Conservation (phyloP, 2,888 invertebrate species). For the Tipula vernalis region DNA sequence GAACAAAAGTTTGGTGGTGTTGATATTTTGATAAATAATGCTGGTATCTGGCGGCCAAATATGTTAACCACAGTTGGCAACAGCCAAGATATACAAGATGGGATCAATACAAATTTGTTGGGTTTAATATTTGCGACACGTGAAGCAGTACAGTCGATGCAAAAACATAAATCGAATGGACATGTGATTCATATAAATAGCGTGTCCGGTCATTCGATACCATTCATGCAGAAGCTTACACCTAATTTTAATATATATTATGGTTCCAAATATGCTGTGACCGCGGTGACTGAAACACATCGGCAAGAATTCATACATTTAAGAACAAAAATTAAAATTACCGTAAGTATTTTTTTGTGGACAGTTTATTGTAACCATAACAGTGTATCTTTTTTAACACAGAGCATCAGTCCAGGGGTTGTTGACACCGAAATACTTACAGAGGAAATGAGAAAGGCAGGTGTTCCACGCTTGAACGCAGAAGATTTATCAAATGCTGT, state of each 20-base stretch:
- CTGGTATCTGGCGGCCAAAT: conserved; percentile 30
- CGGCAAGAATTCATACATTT: conserved; percentile 18
- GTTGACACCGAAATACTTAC: background rate
- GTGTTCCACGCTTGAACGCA: conserved; percentile 13
- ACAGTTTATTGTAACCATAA: background rate
- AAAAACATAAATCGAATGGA: conserved; percentile 29
- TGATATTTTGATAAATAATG: conserved; percentile 45
- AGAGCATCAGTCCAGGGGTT: conserved; percentile 7
- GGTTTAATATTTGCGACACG: conserved; percentile 35
- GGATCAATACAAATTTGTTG: conserved; percentile 36
- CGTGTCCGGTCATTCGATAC: conserved; percentile 24
- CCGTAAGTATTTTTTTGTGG: background rate
- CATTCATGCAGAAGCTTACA: conserved; percentile 13
- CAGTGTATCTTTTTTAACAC: background rate
- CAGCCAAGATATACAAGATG: conserved; percentile 24
- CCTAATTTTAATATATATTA: background rate
- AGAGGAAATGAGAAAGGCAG: background rate
- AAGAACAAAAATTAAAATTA: conserved; percentile 9
- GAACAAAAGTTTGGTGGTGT: conserved; percentile 38
- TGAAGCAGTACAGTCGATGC: conserved; percentile 39
- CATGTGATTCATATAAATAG: conserved; percentile 38
- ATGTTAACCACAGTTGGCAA: conserved; percentile 19
- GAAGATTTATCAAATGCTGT: conserved; percentile 23
- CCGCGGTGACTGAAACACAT: conserved; percentile 17
- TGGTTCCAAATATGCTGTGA: conserved; percentile 13